Conservation (phyloP, 2,888 invertebrate genomes). For the Bombylius discolor region DNA sequence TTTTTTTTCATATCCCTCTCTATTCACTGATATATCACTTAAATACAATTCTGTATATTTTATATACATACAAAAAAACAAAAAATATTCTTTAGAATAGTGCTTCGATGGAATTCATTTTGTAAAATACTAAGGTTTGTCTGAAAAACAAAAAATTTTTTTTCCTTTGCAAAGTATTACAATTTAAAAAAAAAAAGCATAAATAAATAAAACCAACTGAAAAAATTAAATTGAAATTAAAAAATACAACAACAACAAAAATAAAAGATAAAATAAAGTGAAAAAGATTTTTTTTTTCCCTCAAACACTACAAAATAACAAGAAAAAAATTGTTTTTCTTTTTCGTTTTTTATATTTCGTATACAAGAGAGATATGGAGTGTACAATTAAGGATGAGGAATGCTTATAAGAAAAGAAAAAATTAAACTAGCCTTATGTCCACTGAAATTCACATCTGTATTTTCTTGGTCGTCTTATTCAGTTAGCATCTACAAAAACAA, state of each 20-base stretch:
- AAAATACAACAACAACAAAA: background rate
- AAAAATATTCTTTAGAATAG: background rate
- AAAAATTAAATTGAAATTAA: constrained; percentile 9
- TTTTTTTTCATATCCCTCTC: background rate
- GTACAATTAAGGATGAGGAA: background rate
- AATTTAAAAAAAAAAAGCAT: constrained; percentile 3
- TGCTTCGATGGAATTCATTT: background rate
- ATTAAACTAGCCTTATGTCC: background rate
- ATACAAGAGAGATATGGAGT: too few species aligned
- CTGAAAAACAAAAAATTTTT: background rate
- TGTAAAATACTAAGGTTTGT: background rate
- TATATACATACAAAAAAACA: background rate
- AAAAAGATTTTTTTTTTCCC: constrained; percentile 3
- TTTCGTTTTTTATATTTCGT: too few species aligned
- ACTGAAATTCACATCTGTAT: constrained; percentile 6
- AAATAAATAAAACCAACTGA: background rate
- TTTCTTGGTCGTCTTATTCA: background rate
- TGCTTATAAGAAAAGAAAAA: background rate
- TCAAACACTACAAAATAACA: too few species aligned
- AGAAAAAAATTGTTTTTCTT: too few species aligned
- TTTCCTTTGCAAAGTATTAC: background rate
- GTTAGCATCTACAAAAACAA: too few species aligned
- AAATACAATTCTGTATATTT: background rate
- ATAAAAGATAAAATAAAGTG: background rate
- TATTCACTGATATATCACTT: background rate